Conservation (phyloP, 92 coral and sea anemone genomes). For the Chrysogorgia sp. region DNA sequence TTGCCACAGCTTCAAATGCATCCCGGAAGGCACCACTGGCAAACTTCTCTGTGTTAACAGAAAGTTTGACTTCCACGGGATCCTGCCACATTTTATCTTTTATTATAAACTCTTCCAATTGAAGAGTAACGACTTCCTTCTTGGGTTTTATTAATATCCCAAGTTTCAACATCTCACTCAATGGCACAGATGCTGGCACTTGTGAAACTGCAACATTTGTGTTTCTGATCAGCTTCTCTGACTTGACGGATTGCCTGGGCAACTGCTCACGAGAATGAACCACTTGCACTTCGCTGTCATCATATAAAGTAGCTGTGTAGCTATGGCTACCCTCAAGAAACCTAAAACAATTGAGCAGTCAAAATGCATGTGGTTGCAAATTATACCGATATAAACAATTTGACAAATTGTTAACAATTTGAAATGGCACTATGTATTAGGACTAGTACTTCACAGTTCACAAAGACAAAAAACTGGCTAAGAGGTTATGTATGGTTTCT, state of each 20-base stretch:
- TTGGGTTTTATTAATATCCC: constrained; percentile 50
- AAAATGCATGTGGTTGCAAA: neutral
- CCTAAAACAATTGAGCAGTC: constrained; percentile 2
- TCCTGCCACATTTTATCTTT: constrained; percentile 36
- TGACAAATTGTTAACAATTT: neutral
- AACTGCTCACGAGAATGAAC: neutral
- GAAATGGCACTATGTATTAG: too few species aligned
- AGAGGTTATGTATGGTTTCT: too few species aligned
- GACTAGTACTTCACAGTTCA: too few species aligned
- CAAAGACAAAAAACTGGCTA: too few species aligned
- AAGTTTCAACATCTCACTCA: constrained; percentile 36
- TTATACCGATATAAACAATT: neutral
- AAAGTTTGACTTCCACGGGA: constrained; percentile 60
- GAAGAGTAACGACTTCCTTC: constrained; percentile 41
- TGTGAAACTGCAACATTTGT: neutral
- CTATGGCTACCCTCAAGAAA: constrained; percentile 44
- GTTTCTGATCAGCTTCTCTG: neutral
- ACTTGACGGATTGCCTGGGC: neutral
- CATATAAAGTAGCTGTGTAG: neutral
- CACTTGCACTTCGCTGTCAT: constrained; percentile 4
- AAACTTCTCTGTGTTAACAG: constrained; percentile 50
- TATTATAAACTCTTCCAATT: constrained; percentile 56
- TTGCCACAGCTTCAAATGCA: constrained; percentile 48
- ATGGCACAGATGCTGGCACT: constrained; percentile 36
- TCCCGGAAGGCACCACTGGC: constrained; percentile 60